Percentiles rank a stretch among this genome's conserved stretches.
phyloP scores from a whole-genome alignment of 23 tunicate species.

The Diplosoma virens region DNA sequence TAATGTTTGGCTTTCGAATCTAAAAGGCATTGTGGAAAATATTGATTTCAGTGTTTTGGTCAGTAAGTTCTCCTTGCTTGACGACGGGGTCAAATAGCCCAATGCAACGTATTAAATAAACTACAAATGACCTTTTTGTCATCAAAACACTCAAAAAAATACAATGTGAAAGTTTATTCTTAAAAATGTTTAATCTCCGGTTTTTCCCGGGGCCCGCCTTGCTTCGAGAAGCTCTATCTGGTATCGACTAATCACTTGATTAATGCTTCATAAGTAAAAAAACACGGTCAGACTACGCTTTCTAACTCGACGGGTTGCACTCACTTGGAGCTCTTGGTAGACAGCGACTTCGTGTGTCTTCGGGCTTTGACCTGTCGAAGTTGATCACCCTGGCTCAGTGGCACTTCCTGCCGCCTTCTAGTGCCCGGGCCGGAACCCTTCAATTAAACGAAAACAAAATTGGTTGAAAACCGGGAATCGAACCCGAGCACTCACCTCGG shows the following conservation, averaged over 20 bases:
- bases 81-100: too few species aligned
- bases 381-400: conserved; percentile 73
- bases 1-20: too few species aligned
- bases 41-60: too few species aligned
- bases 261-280: background rate
- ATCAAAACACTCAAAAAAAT: too few species aligned
- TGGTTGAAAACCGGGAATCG: background rate
- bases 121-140: too few species aligned
- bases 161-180: background rate
- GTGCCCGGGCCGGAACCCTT: background rate
- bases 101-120: too few species aligned
- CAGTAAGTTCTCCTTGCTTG: too few species aligned
- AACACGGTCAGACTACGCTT: background rate
- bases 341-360: conserved; percentile 71
- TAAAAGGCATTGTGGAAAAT: too few species aligned
- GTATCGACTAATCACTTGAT: background rate
- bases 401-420: conserved; percentile 45
- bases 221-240: background rate
- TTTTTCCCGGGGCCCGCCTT: too few species aligned
- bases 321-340: conserved; percentile 49
- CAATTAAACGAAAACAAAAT: too few species aligned
- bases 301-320: background rate
- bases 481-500: background rate
- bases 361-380: conserved; percentile 76
- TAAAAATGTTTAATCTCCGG: background rate